Evolutionary conservation across 1,140 invertebrate species (phyloP).

Genomic region (Apolygus lucorum): DNA sequence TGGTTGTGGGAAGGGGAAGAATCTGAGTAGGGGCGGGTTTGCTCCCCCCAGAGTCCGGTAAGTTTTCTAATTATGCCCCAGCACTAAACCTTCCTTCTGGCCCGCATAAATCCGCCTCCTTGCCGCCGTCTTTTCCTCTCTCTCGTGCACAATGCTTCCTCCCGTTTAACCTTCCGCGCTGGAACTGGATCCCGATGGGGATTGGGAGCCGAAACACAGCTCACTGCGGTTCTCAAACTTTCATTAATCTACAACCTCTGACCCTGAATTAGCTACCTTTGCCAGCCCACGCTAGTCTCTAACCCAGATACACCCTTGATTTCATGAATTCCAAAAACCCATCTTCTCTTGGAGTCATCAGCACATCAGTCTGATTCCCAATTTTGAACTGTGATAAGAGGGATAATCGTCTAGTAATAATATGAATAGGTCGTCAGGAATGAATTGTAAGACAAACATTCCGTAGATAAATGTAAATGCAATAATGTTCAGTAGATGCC

Average conservation of each 20-base stretch:
- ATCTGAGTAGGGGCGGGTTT: neutral
- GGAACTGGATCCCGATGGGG: neutral
- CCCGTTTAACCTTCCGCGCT: neutral
- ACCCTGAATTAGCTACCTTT: neutral
- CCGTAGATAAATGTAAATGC: too few species aligned
- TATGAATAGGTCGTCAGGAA: too few species aligned
- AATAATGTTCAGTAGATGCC: too few species aligned
- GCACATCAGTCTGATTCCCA: too few species aligned
- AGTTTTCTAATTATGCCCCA: constrained; percentile 19
- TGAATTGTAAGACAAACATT: too few species aligned
- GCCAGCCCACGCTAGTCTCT: too few species aligned
- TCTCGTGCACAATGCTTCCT: neutral
- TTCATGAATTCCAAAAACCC: too few species aligned
- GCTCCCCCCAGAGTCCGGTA: constrained; percentile 8
- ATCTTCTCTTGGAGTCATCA: too few species aligned
- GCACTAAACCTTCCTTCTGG: neutral
- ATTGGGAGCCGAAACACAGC: neutral
- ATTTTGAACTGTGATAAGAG: too few species aligned
- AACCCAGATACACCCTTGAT: too few species aligned
- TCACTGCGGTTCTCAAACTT: neutral
- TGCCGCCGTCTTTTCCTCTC: neutral
- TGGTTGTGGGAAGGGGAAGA: too few species aligned
- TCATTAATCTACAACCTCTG: neutral
- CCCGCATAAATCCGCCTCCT: constrained; percentile 3
- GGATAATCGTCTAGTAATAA: too few species aligned